phyloP scores from a whole-genome alignment of 2,113 vertebrate species.

The Caranx ignobilis region DNA sequence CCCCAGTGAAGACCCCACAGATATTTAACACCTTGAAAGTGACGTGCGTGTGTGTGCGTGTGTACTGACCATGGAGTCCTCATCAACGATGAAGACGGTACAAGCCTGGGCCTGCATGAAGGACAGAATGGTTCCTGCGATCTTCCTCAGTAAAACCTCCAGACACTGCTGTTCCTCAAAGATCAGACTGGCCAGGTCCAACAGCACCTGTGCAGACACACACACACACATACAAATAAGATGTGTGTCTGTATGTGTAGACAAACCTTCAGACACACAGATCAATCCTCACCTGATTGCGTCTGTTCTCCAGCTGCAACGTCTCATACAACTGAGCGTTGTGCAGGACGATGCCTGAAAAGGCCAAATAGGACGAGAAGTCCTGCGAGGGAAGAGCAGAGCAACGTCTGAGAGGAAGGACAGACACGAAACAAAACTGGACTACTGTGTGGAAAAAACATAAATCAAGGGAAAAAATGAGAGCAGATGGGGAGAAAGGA shows the following conservation, averaged over 20 bases:
- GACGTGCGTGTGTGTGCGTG: background rate
- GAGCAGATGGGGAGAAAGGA: background rate
- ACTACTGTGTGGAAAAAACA: background rate
- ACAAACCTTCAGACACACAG: background rate
- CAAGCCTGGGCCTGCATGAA: conserved; percentile 98
- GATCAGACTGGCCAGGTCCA: conserved; percentile 96
- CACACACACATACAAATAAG: conserved; percentile 7
- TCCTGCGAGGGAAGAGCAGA: conserved; percentile 82
- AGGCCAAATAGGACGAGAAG: conserved; percentile 94
- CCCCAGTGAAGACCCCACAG: no score
- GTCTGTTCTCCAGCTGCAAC: conserved; percentile 93
- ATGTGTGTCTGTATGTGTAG: background rate
- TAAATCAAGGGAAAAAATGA: conserved; percentile 4
- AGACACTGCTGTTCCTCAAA: conserved; percentile 97
- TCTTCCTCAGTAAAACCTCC: conserved; percentile 95
- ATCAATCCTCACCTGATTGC: conserved; percentile 89
- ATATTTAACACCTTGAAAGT: no score
- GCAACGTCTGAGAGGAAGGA: background rate
- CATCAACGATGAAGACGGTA: conserved; percentile 94
- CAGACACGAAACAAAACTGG: background rate
- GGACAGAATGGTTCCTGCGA: conserved; percentile 95
- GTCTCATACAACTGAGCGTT: conserved; percentile 97
- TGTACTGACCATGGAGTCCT: conserved; percentile 89
- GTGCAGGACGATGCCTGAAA: conserved; percentile 97
- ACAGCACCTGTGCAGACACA: conserved; percentile 87